A percentile compares a stretch with the other conserved stretches of the same genome.
These are phyloP conservation scores for Nibea albiflora DNA, from an alignment of 2,113 vertebrate species.

Conservation along the genomic window DNA sequence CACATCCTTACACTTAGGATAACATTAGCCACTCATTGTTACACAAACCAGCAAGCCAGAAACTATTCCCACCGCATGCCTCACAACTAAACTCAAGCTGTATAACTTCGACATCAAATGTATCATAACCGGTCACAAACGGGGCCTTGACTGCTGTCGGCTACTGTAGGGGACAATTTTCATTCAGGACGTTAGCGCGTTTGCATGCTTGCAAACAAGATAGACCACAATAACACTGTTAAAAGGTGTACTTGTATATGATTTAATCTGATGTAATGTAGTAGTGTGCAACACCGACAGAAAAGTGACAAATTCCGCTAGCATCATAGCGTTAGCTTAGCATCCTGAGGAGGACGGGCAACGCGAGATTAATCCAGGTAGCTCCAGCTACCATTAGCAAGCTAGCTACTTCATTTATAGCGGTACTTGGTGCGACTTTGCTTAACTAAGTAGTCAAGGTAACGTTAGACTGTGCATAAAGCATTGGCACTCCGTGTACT, in stretches of 20 bases:
- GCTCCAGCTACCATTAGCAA: slow-evolving; percentile 17
- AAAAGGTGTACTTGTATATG: no score
- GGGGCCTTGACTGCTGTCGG: slow-evolving; percentile 40
- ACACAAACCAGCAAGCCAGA: not conserved
- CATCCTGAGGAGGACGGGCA: slow-evolving; percentile 28
- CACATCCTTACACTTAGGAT: not conserved
- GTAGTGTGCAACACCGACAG: not conserved
- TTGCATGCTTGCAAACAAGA: not conserved
- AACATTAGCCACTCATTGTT: not conserved
- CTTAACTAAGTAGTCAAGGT: not conserved
- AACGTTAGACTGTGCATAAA: not conserved
- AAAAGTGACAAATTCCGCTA: not conserved
- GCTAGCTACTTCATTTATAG: not conserved
- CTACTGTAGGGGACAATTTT: not conserved
- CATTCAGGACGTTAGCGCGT: not conserved
- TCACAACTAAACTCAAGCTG: not conserved
- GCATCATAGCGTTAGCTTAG: slow-evolving; percentile 64
- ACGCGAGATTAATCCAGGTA: not conserved
- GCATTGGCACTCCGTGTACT: fast-evolving
- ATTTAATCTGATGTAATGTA: fast-evolving
- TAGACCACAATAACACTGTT: fast-evolving
- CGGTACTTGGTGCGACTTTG: fast-evolving
- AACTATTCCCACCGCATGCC: no score
- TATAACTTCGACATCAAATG: not conserved
- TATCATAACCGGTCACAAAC: not conserved